Base-by-base conservation (phyloP, 2,888 invertebrate species). In the Acheta domesticus region DNA sequence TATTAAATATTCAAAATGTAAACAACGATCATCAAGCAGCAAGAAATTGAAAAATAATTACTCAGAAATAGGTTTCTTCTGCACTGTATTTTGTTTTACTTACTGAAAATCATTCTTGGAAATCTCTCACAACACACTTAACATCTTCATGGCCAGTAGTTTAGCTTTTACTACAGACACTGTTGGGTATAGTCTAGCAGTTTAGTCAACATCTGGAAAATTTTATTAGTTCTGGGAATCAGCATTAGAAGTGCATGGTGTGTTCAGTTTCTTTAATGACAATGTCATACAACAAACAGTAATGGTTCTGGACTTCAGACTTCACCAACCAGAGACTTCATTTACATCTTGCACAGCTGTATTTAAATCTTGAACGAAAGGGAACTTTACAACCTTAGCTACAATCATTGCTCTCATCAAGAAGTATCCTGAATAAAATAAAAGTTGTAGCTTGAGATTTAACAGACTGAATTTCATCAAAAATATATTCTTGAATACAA, bases 401-500 rank as follows among this genome's bases (percentile, higher is more conserved):
- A 91, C 88, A 76, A 92, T 87, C 85, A 91, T 90, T 19, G 94
- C 97, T 85, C 98, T 89, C 19, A 96, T 94, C 80, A 96, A 92
- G 86, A 95, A 96, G 87, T 98, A 99, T 85, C 98, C 92, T 73
- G 98, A 97, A 98, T 87, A 99, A 99, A 85, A 98, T 96, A 88
- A 97, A 99, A 36, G 97, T 95, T 21, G 98, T 97, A 0, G 98
- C 98, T 87, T 99, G 99, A 0, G 96, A 95, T 88, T 99, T 99
- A 19, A 97, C 97, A 0, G 96, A 94, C 86, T 98, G 95, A 49
- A 98, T 94, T 88, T 99, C 99, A n/a, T 96, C 96, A 77, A 99
- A 89, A 0, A 98, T 97, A 86, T 99, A 99, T 87, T 99, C 99
- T 89, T 99, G 98, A 86, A 99, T 96, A 80, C 97, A 97, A 2